Base-by-base conservation (phyloP, 2,113 vertebrate species). In the Lepus timidus region DNA sequence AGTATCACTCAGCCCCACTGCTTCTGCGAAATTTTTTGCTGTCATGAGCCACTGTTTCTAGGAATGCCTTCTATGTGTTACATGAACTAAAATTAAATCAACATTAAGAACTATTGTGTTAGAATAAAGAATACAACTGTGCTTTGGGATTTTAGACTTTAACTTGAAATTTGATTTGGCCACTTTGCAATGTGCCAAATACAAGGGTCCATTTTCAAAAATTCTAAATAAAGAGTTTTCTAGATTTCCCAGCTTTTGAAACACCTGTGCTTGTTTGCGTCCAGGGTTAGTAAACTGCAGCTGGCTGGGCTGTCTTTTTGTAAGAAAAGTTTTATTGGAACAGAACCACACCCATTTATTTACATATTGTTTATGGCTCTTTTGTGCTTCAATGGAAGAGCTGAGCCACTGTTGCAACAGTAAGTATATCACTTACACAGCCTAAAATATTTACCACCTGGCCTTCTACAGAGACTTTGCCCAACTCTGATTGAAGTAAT, bases 161-260 rank as follows among this genome's bases (percentile, higher is more conserved):
- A 84, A 89, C 55, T 93, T 87, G 96, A 89, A 83, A 61, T 94
- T 94, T 67, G 19, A 58, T 70, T 52, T 81, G 84, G 22, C 49
- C 7, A 44, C 8, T 19, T 84, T 52, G 27, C 84, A 90, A 65
- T 78, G 0, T 55, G 12, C 12, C 80, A 73, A 31, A 44, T 52
- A 27, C 39, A 88, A 27, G 16, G 7, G 23, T 20, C 58, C 39
- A 82, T n/a, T 79, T 31, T 55, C 67, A 65, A 86, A 93, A 92
- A 44, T 52, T 78, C 36, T 79, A 39, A 88, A 71, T 36, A 27
- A 55, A 12, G 44, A 25, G 9, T 39, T 79, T 78, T 70, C 49
- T 64, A 79, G 55, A 82, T 65, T 85, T 88, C 20, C 62, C 70
- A 75, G 52, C 16, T 31, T n/a, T 91, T 85, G 64, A 76, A 84